Percentiles rank a stretch among this genome's conserved stretches.
These are phyloP conservation scores for Plebejus anna DNA, from an alignment of 2,888 invertebrate species.

Conservation along the genomic window DNA sequence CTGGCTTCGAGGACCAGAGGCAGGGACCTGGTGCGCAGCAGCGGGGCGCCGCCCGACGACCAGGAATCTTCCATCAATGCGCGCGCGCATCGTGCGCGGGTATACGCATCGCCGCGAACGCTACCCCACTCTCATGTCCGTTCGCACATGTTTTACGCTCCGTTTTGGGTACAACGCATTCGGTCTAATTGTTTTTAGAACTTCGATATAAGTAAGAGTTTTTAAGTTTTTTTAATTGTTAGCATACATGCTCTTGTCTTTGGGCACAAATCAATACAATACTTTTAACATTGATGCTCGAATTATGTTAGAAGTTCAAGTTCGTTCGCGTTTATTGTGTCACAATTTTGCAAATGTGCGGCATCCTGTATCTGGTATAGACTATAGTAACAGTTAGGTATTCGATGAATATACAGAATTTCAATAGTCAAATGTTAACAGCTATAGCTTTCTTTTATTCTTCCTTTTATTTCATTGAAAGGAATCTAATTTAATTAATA, in stretches of 20 bases:
- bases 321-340: background rate
- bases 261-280: no score
- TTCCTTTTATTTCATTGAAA: no score
- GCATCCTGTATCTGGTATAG: no score
- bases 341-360: background rate
- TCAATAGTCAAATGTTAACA: no score
- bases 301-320: background rate
- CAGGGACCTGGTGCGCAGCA: slow-evolving; percentile 83
- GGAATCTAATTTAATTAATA: background rate
- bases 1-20: slow-evolving; percentile 82
- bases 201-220: no score
- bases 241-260: no score
- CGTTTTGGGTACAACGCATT: background rate
- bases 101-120: slow-evolving; percentile 65
- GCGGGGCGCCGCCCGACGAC: slow-evolving; percentile 79
- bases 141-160: slow-evolving; percentile 43
- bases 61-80: slow-evolving; percentile 79
- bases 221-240: no score
- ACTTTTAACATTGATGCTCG: background rate
- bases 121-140: slow-evolving; percentile 62
- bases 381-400: no score
- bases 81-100: slow-evolving; percentile 68
- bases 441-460: no score
- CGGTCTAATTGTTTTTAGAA: background rate
- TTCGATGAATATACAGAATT: no score